A percentile compares a stretch with the other conserved stretches of the same genome.
Evolutionary conservation across 92 coral and sea anemone genomes (phyloP).

Genomic region (Paragorgia papillata): DNA sequence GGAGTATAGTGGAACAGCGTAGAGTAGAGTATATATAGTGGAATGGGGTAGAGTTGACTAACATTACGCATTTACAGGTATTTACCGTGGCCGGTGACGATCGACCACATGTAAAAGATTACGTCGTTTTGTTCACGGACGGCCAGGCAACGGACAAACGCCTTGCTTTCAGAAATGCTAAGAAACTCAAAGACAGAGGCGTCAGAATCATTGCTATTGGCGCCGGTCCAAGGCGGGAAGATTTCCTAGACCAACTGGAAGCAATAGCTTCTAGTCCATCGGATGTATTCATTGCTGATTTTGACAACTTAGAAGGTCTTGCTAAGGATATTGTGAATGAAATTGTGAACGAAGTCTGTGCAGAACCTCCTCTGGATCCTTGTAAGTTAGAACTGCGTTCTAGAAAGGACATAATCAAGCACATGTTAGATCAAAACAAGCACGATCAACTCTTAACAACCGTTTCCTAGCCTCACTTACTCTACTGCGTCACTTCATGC

Average conservation of each 20-base stretch:
- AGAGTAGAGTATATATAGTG: too few relatives aligned
- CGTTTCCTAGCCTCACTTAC: too few relatives aligned
- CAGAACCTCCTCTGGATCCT: slow-evolving; percentile 1
- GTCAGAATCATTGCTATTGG: slow-evolving; percentile 33
- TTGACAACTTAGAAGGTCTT: slow-evolving; percentile 22
- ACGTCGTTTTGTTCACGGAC: slow-evolving; percentile 31
- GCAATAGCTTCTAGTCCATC: slow-evolving; percentile 13
- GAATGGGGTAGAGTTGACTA: too few relatives aligned
- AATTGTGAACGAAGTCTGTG: slow-evolving; percentile 35
- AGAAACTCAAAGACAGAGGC: slow-evolving; percentile 23
- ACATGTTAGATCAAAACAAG: not conserved
- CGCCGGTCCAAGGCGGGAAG: slow-evolving; percentile 5
- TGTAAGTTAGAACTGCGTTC: too few relatives aligned
- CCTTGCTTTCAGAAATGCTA: not conserved
- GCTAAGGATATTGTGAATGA: slow-evolving; percentile 32
- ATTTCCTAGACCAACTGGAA: slow-evolving; percentile 12
- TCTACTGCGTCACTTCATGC: too few relatives aligned
- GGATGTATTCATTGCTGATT: slow-evolving; percentile 38
- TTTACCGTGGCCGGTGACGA: slow-evolving; percentile 22
- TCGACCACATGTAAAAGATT: slow-evolving; percentile 23
- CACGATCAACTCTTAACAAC: too few relatives aligned
- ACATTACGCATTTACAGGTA: slow-evolving; percentile 4
- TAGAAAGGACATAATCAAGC: not conserved
- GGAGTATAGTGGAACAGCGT: too few relatives aligned
- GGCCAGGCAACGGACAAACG: slow-evolving; percentile 33